Conservation (phyloP, 2,888 invertebrate species). For the Leptinotarsa rubiginosa region DNA sequence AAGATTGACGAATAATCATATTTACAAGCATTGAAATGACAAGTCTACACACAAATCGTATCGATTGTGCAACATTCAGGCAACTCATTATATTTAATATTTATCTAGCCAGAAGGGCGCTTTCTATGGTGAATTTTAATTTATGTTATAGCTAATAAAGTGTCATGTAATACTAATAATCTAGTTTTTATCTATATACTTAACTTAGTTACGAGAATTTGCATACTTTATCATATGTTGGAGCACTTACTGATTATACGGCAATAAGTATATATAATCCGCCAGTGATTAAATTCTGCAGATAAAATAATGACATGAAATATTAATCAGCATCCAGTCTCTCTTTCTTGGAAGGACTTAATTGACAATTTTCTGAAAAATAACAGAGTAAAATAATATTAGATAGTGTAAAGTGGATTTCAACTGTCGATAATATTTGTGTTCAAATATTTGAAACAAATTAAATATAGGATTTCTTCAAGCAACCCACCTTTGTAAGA, state of each 20-base stretch:
- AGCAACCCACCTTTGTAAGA: no score
- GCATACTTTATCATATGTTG: conserved; percentile 16
- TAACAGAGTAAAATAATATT: neutral
- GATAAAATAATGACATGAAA: conserved; percentile 11
- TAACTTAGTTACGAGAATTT: conserved; percentile 5
- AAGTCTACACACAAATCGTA: neutral
- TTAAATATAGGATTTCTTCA: no score
- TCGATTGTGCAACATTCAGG: neutral
- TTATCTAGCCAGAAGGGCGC: conserved; percentile 14
- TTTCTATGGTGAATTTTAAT: conserved; percentile 13
- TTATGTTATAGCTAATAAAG: conserved; percentile 17
- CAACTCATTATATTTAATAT: conserved; percentile 1
- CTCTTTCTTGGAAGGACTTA: neutral
- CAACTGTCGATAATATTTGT: no score
- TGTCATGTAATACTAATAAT: conserved; percentile 20
- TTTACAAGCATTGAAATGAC: no score
- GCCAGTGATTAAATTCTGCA: neutral
- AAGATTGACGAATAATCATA: no score
- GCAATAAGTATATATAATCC: neutral
- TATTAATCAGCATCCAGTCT: neutral
- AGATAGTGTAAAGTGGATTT: no score
- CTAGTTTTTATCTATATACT: neutral
- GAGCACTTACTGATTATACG: conserved; percentile 13
- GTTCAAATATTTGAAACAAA: no score
- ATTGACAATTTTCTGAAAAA: neutral